Evolutionary conservation across 2,888 invertebrate genomes (phyloP).

Genomic region (Drosophila falleni): DNA sequence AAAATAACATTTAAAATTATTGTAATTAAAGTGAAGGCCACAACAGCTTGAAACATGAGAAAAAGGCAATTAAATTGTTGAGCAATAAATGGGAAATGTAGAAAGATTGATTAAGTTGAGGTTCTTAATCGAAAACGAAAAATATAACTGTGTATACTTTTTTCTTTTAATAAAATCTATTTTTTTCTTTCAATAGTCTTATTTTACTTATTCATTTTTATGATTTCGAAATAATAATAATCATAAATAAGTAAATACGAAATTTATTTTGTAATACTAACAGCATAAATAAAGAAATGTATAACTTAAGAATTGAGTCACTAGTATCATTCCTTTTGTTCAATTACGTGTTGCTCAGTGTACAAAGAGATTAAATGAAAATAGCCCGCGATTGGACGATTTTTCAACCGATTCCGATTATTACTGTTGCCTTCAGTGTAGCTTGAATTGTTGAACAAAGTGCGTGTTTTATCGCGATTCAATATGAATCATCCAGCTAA

Average conservation of each 20-base stretch:
- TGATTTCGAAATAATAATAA: too few species aligned
- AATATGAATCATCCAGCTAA: not conserved
- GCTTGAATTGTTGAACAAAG: not conserved
- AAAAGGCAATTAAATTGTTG: not conserved
- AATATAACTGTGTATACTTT: not conserved
- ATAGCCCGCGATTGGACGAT: not conserved
- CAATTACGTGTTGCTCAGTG: not conserved
- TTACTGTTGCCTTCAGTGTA: not conserved
- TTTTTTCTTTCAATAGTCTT: not conserved
- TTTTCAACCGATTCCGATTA: too few species aligned
- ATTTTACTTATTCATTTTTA: too few species aligned
- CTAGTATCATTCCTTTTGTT: not conserved
- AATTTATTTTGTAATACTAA: not conserved
- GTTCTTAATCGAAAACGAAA: too few species aligned
- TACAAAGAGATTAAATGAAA: not conserved
- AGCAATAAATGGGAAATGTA: not conserved
- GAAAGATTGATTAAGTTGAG: not conserved
- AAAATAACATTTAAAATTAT: not conserved
- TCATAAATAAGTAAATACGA: too few species aligned
- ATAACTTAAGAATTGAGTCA: not conserved
- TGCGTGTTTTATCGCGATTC: not conserved
- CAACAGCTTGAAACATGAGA: not conserved
- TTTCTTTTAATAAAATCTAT: not conserved
- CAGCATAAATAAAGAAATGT: not conserved
- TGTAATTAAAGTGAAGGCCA: conserved; percentile 4